Conservation (phyloP, 2,888 invertebrate species). For the Synergus umbraculus region DNA sequence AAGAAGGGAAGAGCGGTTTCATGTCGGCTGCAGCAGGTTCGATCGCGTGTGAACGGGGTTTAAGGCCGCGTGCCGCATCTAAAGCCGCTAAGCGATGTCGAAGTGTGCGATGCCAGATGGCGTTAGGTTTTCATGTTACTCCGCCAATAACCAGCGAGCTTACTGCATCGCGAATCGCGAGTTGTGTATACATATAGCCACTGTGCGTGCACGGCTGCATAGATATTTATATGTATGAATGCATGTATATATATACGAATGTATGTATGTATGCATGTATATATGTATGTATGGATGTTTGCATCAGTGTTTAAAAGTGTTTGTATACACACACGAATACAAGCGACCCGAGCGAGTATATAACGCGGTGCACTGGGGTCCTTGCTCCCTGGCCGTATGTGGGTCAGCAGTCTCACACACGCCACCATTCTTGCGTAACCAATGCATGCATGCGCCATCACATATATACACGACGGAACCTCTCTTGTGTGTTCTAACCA, state of each 20-base stretch:
- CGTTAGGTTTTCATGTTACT: conserved; percentile 45
- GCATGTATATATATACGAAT: conserved; percentile 22
- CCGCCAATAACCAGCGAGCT: conserved; percentile 28
- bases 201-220: conserved; percentile 54
- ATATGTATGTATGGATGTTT: conserved; percentile 39
- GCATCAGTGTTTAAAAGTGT: conserved; percentile 39
- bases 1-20: conserved; percentile 7
- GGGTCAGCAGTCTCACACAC: conserved; percentile 78
- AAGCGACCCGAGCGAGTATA: conserved; percentile 51
- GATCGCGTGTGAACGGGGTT: conserved; percentile 11
- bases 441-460: conserved; percentile 72
- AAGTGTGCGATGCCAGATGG: conserved; percentile 58
- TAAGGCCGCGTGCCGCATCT: conserved; percentile 28
- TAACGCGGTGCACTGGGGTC: conserved; percentile 72
- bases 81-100: conserved; percentile 43
- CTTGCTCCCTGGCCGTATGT: conserved; percentile 77
- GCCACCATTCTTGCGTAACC: conserved; percentile 76
- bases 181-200: conserved; percentile 45
- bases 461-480: conserved; percentile 43
- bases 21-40: not conserved
- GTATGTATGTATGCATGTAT: conserved; percentile 45
- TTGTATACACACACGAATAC: conserved; percentile 41
- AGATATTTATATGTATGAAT: conserved; percentile 45
- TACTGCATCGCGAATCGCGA: conserved; percentile 13
- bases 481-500: conserved; percentile 26